phyloP scores from a whole-genome alignment of 1,140 invertebrate genomes.

The Delia radicum region DNA sequence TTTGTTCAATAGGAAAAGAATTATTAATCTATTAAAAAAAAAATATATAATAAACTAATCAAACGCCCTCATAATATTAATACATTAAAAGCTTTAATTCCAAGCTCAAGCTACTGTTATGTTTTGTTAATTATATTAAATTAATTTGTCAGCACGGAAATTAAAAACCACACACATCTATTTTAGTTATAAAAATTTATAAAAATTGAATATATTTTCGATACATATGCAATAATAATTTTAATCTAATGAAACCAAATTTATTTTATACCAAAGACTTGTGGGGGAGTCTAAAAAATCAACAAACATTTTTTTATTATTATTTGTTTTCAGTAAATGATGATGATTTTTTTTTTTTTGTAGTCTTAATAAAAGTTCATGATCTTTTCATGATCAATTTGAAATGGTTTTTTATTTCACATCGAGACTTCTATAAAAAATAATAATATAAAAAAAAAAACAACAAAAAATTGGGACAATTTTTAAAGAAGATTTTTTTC shows the following conservation, averaged over 20 bases:
- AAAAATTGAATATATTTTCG: background rate
- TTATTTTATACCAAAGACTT: background rate
- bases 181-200: background rate
- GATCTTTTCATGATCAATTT: slow-evolving; percentile 15
- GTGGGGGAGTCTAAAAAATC: slow-evolving; percentile 12
- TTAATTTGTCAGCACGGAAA: slow-evolving; percentile 32
- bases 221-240: background rate
- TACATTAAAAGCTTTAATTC: background rate
- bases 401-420: background rate
- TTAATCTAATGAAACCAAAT: background rate
- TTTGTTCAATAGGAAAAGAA: no score
- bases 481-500: no score
- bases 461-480: background rate
- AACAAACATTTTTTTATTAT: no score
- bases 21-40: background rate
- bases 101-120: background rate
- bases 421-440: background rate
- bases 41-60: slow-evolving; percentile 4
- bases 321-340: background rate
- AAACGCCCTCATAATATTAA: background rate
- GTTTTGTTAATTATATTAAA: slow-evolving; percentile 28
- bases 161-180: slow-evolving; percentile 20
- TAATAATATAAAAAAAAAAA: background rate
- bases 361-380: slow-evolving; percentile 14
- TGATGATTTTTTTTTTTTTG: background rate